Evolutionary conservation across 1,140 invertebrate genomes (phyloP), one percentile per base, ranked within the genome.

Genomic region (Sminthurides bifidus): DNA sequence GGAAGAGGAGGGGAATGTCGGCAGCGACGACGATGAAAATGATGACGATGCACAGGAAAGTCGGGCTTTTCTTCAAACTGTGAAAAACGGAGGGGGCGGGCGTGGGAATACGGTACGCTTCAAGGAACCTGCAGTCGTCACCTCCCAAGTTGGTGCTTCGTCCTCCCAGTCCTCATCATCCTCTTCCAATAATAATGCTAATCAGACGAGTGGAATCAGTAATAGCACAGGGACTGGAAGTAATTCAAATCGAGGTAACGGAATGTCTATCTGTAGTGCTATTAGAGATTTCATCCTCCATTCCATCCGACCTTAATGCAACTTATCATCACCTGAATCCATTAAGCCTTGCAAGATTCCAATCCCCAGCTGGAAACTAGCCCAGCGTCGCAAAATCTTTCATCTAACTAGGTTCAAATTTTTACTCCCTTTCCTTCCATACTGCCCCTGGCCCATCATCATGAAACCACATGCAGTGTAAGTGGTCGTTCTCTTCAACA

Each of bases 201-300:
- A 24, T 17, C n/a, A 50, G 48, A 35, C 48, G 48, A 23, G 37
- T 33, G 14, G 30, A 41, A 23, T 31, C 52, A 30, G 27, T 44
- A 17, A 30, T 26, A 27, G 17, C 43, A 45, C 3, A 23, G 21
- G 29, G 27, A 44, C 40, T 2, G 40, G 37, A 33, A 49, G 35
- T 49, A 30, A 52, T 12, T 3, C 31, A 19, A 23, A 21, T 21
- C 33, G 50, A 19, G 55, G 55, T 12, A 52, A 37, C 17, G 58
- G 56, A 6, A 54, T 63, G 23, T 56, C 56, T 8, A 63, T 63
- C 52, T 63, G 61, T 26, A 30, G 46, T 27, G 56, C 61, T 21
- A 63, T 63, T 35, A 40, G 61, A 51, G 57, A 63, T 41, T 63
- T 63, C 35, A 59, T 63, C 43, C 15, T 59, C 15, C 61, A 63